Base-by-base conservation (phyloP, 2,888 invertebrate genomes). In the Andrena minutula region DNA sequence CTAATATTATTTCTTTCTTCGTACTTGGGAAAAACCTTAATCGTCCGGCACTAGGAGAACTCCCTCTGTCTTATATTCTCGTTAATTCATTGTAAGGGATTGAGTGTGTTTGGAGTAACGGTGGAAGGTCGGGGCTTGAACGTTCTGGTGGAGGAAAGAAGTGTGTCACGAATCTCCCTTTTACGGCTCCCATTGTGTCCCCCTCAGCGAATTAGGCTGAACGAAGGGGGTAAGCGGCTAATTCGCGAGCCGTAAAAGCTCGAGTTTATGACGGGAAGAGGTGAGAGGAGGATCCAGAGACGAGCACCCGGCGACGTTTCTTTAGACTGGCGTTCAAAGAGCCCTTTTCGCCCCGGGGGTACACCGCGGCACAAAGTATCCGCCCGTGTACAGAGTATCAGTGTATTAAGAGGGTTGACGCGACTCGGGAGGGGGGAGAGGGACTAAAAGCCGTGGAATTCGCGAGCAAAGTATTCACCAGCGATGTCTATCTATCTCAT, bases 241-340 rank as follows among this genome's bases (percentile, higher is more conserved):
- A 87, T 81, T 81, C 83, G 64, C 60, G 47, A 56, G 64, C 64
- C 66, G 72, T 69, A 71, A 86, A 83, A 81, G 86, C 76, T 65
- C 53, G 80, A 70, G 77, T 83, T 87, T 83, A 86, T 77, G 80
- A 70, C 28, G 35, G 60, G 20, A 80, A 77, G 79, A 86, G 80
- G 60, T 28, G 69, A 41, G 63, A 71, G 74, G 77, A 75, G 73
- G 66, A 79, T 71, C 41, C 60, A 70, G 69, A 49, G 75, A 83
- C 77, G 75, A 81, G 65, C 47, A 41, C 20, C 8, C 58, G 41
- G 49, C 32, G 63, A 83, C 78, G 68, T 80, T 85, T 70, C 74
- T 63, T 69, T 60, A 78, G 23, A 77, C 69, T n/a, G 72, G 68
- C 66, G 80, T 85, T 80, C 75, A 85, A 86, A 86, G 85, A 82